Evolutionary conservation across 2,113 vertebrate species (phyloP).

Genomic region (Athene noctua): DNA sequence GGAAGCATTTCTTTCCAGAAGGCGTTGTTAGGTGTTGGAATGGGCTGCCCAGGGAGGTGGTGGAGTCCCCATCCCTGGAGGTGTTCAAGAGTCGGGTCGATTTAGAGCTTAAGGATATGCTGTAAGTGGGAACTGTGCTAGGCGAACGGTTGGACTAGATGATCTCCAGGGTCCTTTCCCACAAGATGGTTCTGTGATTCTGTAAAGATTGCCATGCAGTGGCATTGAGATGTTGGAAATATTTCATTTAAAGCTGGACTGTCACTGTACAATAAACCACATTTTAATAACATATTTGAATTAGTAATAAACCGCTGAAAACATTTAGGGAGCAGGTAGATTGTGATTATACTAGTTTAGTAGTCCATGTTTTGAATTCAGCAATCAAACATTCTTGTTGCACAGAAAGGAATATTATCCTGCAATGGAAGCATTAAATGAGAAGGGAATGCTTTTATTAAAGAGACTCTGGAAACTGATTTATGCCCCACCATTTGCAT

Average conservation of each 20-base stretch:
- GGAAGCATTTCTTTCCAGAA: too few relatives aligned
- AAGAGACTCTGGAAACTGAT: constrained; percentile 48
- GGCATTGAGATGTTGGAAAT: background rate
- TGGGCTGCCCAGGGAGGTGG: too few relatives aligned
- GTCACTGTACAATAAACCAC: background rate
- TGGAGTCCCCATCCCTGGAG: too few relatives aligned
- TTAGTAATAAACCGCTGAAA: background rate
- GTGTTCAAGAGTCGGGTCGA: too few relatives aligned
- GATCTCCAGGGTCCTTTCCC: too few relatives aligned
- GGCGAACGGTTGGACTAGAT: too few relatives aligned
- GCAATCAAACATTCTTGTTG: background rate
- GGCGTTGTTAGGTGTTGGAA: too few relatives aligned
- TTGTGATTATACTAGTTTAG: constrained; percentile 3
- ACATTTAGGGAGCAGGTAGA: background rate
- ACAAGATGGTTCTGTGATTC: too few relatives aligned
- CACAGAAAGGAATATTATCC: background rate
- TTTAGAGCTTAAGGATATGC: too few relatives aligned
- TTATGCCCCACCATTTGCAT: constrained; percentile 25
- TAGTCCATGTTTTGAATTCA: background rate
- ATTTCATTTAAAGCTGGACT: background rate
- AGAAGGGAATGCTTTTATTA: constrained; percentile 49
- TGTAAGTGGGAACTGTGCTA: too few relatives aligned
- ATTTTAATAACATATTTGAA: background rate
- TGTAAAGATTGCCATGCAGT: background rate
- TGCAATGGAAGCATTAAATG: constrained; percentile 18